These are phyloP conservation scores for Carettochelys insculpta DNA, from an alignment of 2,113 vertebrate genomes.

Conservation along the genomic window DNA sequence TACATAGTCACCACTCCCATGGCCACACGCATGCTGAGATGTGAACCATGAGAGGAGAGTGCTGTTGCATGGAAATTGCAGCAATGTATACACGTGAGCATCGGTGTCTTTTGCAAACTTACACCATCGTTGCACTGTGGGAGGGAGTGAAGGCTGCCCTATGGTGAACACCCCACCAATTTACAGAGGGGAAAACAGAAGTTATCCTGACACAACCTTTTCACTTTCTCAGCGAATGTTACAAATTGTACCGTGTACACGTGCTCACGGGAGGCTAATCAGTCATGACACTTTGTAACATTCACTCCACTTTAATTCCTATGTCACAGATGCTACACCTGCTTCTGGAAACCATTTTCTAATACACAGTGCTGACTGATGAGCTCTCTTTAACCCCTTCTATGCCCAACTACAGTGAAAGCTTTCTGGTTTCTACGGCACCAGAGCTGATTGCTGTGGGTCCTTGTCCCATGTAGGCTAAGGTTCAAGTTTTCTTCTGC, in stretches of 20 bases:
- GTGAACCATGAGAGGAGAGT: not conserved
- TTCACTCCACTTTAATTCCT: not conserved
- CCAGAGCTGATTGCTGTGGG: not conserved
- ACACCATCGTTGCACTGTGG: not conserved
- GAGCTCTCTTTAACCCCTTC: not conserved
- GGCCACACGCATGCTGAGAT: not conserved
- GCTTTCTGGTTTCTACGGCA: not conserved
- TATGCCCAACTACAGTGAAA: not conserved
- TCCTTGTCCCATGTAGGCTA: not conserved
- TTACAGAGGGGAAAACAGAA: not conserved
- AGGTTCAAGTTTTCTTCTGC: not conserved
- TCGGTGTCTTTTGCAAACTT: not conserved
- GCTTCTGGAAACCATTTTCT: not conserved
- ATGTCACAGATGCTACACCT: not conserved
- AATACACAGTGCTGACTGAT: not conserved
- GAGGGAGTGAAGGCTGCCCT: not conserved
- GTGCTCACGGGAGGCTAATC: not conserved
- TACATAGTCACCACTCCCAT: not conserved
- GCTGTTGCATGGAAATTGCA: not conserved
- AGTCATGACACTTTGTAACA: not conserved
- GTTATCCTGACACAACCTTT: not conserved
- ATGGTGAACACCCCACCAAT: not conserved
- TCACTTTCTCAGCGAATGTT: not conserved
- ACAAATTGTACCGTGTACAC: not conserved
- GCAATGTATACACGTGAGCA: not conserved